Evolutionary conservation across 2,797 vertebrate genomes (phyloP), one percentile per base, ranked within the genome.

Genomic region (Scleropages formosus): DNA sequence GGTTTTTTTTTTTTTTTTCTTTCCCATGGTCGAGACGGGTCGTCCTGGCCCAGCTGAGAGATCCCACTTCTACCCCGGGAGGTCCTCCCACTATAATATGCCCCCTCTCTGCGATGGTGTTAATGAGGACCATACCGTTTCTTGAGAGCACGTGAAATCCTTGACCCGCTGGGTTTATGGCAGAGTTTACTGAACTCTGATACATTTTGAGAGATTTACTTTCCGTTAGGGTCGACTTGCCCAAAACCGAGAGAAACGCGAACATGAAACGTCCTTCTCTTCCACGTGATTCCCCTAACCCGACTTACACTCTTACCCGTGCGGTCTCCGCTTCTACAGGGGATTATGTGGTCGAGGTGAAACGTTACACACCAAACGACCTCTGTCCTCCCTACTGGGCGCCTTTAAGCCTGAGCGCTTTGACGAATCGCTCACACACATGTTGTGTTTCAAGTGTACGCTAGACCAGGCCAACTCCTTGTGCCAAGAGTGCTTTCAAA

Each of bases 391-490:
- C 82, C 85, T 87, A 84, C 84, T 86, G 87, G 80, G 56, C 77
- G 71, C 78, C 53, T 62, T 84, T 85, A 79, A 81, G 75, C 78
- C 74, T 72, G 79, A 77, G 83, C 81, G 79, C 82, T 26, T 76
- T 47, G 80, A 73, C 61, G n/a, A 13, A 80, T 82, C 80, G 78
- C 68, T 84, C 82, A 85, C 85, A 84, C 78, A 82, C 81, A 81
- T 76, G 67, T 79, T 77, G 24, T 53, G 77, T 84, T 81, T 76
- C 39, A 74, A 8, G 64, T 8, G 63, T 31, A 16, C 20, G 10
- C 39, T 20, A 26, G 8, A 20, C 65, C 20, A 7, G 58, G 31
- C 27, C 22, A 13, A 22, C 31, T 62, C 39, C 10, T 26, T 27
- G 70, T 12, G 16, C 51, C 27, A 20, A 20, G 20, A 4, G 60